phyloP scores from a whole-genome alignment of 2,797 vertebrate species.

The Aldrovandia affinis region DNA sequence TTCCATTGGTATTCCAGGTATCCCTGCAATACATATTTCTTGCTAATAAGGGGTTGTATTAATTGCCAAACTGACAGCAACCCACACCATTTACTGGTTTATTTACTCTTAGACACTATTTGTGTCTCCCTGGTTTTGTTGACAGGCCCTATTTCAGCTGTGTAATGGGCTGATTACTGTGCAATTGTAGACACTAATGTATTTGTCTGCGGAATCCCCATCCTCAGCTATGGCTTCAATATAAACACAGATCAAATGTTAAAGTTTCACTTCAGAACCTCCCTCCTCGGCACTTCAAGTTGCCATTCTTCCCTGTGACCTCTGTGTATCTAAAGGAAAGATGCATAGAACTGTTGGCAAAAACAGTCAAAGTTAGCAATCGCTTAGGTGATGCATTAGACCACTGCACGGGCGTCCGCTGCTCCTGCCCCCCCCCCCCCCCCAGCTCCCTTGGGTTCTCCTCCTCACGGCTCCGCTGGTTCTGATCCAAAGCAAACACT shows the following conservation, averaged over 20 bases:
- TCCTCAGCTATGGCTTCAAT: neutral
- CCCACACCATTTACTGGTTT: neutral
- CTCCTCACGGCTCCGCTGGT: slow-evolving; percentile 25
- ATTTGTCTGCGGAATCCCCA: neutral
- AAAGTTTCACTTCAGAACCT: neutral
- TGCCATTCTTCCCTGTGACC: neutral
- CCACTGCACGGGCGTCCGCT: neutral
- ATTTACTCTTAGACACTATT: neutral
- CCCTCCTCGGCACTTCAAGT: neutral
- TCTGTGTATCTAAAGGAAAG: neutral
- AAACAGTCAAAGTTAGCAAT: neutral
- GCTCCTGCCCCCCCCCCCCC: neutral
- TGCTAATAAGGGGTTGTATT: neutral
- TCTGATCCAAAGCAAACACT: slow-evolving; percentile 47
- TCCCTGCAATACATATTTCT: neutral
- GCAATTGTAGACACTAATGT: neutral
- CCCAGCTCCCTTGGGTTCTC: neutral
- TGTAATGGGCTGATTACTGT: neutral
- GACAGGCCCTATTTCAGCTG: neutral
- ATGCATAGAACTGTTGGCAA: too few relatives aligned
- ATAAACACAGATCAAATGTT: neutral
- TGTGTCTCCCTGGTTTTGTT: neutral
- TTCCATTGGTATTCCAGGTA: neutral
- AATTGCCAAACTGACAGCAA: neutral
- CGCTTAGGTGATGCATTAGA: neutral